A percentile compares a stretch with the other conserved stretches of the same genome.
These are phyloP conservation scores for Cyprinus carpio DNA, from an alignment of 2,113 vertebrate species.

Conservation along the genomic window DNA sequence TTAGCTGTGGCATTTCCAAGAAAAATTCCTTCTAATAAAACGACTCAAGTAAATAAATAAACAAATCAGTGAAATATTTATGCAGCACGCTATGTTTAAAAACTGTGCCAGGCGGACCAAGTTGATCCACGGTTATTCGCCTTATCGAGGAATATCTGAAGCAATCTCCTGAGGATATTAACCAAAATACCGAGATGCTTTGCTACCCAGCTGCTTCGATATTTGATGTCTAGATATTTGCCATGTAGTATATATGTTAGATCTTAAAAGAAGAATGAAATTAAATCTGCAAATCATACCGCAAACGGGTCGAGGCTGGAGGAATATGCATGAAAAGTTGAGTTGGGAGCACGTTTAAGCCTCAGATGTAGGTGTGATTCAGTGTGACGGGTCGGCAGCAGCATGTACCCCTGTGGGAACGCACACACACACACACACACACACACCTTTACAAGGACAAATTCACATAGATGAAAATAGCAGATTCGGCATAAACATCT, in stretches of 20 bases:
- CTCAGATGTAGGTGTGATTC: slow-evolving; percentile 58
- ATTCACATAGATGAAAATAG: slow-evolving; percentile 60
- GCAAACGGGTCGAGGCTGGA: neutral
- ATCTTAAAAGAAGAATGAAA: slow-evolving; percentile 21
- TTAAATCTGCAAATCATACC: slow-evolving; percentile 25
- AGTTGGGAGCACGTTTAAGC: slow-evolving; percentile 33
- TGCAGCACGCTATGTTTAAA: slow-evolving; percentile 57
- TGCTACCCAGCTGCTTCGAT: slow-evolving; percentile 1
- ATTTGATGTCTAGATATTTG: slow-evolving; percentile 35
- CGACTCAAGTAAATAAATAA: slow-evolving; percentile 68
- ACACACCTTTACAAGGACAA: slow-evolving; percentile 54
- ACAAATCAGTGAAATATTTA: slow-evolving; percentile 74
- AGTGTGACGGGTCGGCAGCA: slow-evolving; percentile 57
- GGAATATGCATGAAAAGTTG: neutral
- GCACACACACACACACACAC: slow-evolving; percentile 38
- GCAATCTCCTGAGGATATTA: slow-evolving; percentile 34
- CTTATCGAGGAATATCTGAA: slow-evolving; percentile 51
- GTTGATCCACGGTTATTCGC: slow-evolving; percentile 9
- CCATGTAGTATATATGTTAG: neutral
- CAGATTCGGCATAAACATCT: slow-evolving; percentile 56
- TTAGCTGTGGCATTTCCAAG: slow-evolving; percentile 73
- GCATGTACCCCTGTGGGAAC: slow-evolving; percentile 58
- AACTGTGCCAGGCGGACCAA: slow-evolving; percentile 21
- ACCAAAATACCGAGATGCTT: slow-evolving; percentile 13
- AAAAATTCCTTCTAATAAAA: slow-evolving; percentile 72